Evolutionary conservation across 2,113 vertebrate genomes (phyloP).

Genomic region (Urocitellus parryii): DNA sequence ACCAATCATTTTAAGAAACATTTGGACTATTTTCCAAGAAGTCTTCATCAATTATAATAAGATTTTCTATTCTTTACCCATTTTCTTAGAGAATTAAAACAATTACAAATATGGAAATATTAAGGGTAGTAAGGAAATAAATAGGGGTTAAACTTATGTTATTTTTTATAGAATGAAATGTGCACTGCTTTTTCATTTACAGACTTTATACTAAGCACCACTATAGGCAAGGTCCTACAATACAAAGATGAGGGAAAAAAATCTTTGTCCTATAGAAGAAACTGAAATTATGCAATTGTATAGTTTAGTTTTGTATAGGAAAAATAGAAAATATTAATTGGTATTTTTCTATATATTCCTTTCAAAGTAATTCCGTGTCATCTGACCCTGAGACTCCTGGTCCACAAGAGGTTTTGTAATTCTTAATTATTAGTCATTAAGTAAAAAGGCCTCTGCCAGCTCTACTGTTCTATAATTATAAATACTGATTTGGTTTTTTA

Average conservation of each 20-base stretch:
- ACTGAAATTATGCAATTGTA: conserved; percentile 32
- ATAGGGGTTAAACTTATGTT: neutral
- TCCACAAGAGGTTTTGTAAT: neutral
- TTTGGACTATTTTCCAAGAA: conserved; percentile 39
- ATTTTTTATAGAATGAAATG: neutral
- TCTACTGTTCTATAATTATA: neutral
- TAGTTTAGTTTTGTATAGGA: neutral
- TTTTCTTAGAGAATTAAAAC: conserved; percentile 48
- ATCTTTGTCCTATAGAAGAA: neutral
- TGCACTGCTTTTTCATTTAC: conserved; percentile 8
- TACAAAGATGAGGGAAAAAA: neutral
- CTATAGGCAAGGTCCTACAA: neutral
- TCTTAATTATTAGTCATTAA: conserved; percentile 8
- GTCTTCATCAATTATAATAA: neutral
- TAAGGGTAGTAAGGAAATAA: conserved; percentile 2
- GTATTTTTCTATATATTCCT: conserved; percentile 1
- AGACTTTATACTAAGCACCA: conserved; percentile 44
- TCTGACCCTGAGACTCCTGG: neutral
- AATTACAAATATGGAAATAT: conserved; percentile 28
- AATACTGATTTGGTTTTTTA: neutral
- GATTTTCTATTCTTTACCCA: conserved; percentile 16
- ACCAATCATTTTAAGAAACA: conserved; percentile 41
- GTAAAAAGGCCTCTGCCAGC: neutral
- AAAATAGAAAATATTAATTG: conserved; percentile 28
- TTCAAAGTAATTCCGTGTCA: conserved; percentile 39